Evolutionary conservation across 2,113 vertebrate genomes (phyloP), one percentile per base, ranked within the genome.

Genomic region (Neopipo cinnamomea): DNA sequence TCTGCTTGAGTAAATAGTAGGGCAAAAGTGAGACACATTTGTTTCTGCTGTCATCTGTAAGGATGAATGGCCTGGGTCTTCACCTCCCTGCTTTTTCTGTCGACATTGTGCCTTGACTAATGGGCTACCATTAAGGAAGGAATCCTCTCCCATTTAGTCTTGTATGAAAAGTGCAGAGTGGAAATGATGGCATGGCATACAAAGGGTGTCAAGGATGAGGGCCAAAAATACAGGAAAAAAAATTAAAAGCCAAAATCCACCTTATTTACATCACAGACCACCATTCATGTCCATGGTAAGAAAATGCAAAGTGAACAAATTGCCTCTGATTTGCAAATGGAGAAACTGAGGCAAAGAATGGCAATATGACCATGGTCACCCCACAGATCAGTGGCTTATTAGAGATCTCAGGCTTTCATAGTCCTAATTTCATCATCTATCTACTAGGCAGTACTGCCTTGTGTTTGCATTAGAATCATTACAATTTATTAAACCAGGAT

Each of bases 1-100:
- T 95, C 92, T 87, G 91, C 94, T 96, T 87, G 92, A 93, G 85
- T 95, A 91, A 92, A 84, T 22, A 85, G 46, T 12, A 82, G 62
- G 52, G 56, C 24, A 78, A 65, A 96, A 97, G 83, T 70, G 76
- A 95, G 93, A 95, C 55, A 72, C 70, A 79, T 85, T 95, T 89
- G 47, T 91, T 91, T 87, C 88, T 92, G 88, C 83, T 93, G 52
- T 86, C 83, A 86, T 87, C 66, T 86, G 47, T 83, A 83, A 79
- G 66, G 61, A 67, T 82, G 68, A 95, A 63, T 52, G 44, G 59
- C 47, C 85, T 80, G 68, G 70, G 84, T 88, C 85, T 70, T 91
- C 62, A 44, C 17, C 2, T 4, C 24, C 12, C 50, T 56, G 77
- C 21, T 83, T 85, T 90, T 91, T 85, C 44, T 39, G 19, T 79